Evolutionary conservation across 2,888 invertebrate genomes (phyloP), one percentile per base, ranked within the genome.

Genomic region (Drosophila meridionalis): DNA sequence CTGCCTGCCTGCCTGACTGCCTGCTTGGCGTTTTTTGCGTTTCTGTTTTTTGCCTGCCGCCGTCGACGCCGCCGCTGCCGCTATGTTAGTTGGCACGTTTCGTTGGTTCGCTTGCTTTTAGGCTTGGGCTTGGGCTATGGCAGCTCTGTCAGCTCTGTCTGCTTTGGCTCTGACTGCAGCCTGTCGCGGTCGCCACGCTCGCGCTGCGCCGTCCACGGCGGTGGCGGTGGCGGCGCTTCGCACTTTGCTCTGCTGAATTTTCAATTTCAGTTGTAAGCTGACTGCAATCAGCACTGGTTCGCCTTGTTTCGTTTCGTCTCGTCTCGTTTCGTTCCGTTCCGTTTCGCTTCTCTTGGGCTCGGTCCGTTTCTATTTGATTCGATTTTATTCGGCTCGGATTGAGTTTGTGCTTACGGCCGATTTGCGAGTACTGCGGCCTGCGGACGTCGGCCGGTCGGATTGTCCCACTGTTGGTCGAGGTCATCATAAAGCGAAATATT

Each of bases 271-370:
- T 92, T 92, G 92, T 92, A 91, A 91, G 92, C 92, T 91, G 92
- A 91, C 92, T 92, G 92, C 92, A 92, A 92, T 91, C 91, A 92
- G 91, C 91, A 90, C 89, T 92, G 92, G 91, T 91, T 91, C 91
- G 91, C 87, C 86, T 87, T 60, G 53, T 59, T 70, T 77, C 69
- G 70, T 64, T 61, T 52, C 45, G 63, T 63, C 32, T 59, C 40
- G 34, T 50, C 20, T 62, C 38, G 28, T 50, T 8, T 45, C 71
- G 61, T 71, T 70, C 64, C 75, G 66, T 68, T 76, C 70, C 59
- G 48, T 64, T 71, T 38, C 62, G 56, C 75, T 73, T 47, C 28
- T 47, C 28, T 47, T 56, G 64, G 55, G 47, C 59, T 38, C 47
- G 47, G 59, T 57, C 36, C 26, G 48, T 59, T 59, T 20, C 28